Conservation (phyloP, 1,140 invertebrate species). For the Listronotus oregonensis region DNA sequence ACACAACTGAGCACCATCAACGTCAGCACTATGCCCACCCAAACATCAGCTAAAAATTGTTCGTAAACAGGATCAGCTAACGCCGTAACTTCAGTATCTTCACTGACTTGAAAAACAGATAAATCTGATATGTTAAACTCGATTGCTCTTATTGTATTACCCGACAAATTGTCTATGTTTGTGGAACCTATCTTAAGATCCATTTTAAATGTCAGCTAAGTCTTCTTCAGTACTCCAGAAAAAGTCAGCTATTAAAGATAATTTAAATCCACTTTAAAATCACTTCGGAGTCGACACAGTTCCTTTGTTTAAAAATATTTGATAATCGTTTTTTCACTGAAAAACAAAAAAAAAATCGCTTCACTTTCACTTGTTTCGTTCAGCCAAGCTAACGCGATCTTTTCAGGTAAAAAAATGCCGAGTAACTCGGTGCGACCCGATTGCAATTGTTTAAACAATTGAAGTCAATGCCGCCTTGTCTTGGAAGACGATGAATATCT, state of each 20-base stretch:
- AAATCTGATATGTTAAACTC: constrained; percentile 37
- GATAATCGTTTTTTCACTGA: no score
- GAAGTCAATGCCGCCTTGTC: constrained; percentile 26
- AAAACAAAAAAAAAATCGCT: neutral
- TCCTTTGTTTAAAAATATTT: no score
- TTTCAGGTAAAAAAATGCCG: neutral
- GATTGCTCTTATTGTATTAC: constrained; percentile 6
- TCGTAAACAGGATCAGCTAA: constrained; percentile 54
- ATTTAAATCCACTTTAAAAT: no score
- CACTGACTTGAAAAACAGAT: constrained; percentile 15
- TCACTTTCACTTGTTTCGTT: constrained; percentile 4
- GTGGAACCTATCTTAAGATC: constrained; percentile 3
- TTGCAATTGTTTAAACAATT: constrained; percentile 33
- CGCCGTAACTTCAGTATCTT: constrained; percentile 22
- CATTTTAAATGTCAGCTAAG: constrained; percentile 2
- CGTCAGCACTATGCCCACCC: constrained; percentile 66
- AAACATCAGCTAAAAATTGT: constrained; percentile 62
- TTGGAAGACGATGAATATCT: constrained; percentile 13
- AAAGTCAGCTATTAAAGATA: no score
- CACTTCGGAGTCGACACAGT: no score
- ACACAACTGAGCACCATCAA: constrained; percentile 64
- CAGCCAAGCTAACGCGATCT: constrained; percentile 8
- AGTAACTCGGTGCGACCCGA: constrained; percentile 2
- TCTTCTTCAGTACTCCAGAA: no score
- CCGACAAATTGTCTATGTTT: neutral